Evolutionary conservation across 2,888 invertebrate genomes (phyloP).

Genomic region (Augiades crinisus): DNA sequence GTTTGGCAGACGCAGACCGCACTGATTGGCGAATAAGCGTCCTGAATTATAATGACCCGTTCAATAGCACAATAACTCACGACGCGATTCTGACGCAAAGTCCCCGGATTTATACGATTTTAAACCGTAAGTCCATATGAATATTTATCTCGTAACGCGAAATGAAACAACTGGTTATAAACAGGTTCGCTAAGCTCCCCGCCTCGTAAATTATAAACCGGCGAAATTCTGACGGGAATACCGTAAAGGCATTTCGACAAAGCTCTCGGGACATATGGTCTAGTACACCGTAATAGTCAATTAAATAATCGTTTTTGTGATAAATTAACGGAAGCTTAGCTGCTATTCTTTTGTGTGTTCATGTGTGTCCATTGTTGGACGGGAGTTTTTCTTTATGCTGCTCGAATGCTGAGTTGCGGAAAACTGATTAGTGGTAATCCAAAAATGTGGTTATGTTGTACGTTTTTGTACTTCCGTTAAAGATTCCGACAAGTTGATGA

Average conservation of each 20-base stretch:
- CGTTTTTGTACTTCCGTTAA: too few relatives aligned
- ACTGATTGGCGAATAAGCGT: conserved; percentile 30
- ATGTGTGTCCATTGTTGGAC: too few relatives aligned
- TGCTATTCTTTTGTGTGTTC: too few relatives aligned
- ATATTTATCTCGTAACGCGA: conserved; percentile 1
- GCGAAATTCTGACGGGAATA: conserved; percentile 55
- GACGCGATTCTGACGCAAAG: conserved; percentile 1
- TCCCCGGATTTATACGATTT: not conserved
- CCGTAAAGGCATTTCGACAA: conserved; percentile 51
- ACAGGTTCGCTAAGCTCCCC: conserved; percentile 51
- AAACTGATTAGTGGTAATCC: too few relatives aligned
- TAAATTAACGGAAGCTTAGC: too few relatives aligned
- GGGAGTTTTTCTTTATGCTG: too few relatives aligned
- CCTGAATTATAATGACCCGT: conserved; percentile 34
- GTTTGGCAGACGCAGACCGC: not conserved
- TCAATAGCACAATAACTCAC: conserved; percentile 51
- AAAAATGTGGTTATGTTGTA: too few relatives aligned
- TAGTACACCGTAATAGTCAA: not conserved
- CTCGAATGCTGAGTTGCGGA: too few relatives aligned
- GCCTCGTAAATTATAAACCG: conserved; percentile 62
- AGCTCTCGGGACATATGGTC: conserved; percentile 36
- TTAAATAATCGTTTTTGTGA: too few relatives aligned
- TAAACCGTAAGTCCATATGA: not conserved
- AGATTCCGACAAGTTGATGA: too few relatives aligned
- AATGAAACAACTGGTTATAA: conserved; percentile 39